Percentiles rank a stretch among this genome's conserved stretches.
Evolutionary conservation across 2,113 vertebrate species (phyloP).

Genomic region (Bathybates hornii): DNA sequence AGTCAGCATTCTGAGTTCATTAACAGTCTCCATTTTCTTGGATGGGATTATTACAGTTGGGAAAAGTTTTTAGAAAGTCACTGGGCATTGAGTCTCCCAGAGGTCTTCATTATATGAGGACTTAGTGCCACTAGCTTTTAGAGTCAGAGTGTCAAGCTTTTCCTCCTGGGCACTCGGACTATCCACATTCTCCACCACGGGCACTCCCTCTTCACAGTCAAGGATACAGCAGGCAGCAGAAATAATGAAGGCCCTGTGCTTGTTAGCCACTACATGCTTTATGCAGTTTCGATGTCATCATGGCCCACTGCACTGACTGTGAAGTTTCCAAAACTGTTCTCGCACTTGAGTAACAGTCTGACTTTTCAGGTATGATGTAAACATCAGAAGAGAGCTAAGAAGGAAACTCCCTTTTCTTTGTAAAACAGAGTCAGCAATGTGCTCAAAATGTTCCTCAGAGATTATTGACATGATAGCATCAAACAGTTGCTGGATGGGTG

Average conservation of each 20-base stretch:
- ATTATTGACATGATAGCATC: neutral
- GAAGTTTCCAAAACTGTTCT: neutral
- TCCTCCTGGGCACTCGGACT: neutral
- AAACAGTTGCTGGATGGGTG: neutral
- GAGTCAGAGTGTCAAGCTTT: neutral
- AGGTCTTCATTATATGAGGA: constrained; percentile 42
- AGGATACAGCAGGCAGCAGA: neutral
- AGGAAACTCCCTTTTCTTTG: neutral
- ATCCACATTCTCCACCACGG: neutral
- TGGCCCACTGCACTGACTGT: neutral
- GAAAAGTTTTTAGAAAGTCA: neutral
- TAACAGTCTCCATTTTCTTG: neutral
- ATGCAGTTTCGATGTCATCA: neutral
- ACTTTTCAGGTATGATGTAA: neutral
- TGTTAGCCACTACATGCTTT: neutral
- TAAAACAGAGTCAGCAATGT: neutral
- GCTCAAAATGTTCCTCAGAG: neutral
- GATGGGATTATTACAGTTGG: neutral
- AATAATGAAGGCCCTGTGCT: constrained; percentile 1
- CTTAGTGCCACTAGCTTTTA: constrained; percentile 11
- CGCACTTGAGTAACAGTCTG: neutral
- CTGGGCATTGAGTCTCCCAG: constrained; percentile 6
- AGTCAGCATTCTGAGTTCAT: neutral
- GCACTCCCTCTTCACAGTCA: neutral
- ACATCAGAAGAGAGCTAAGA: neutral